These are phyloP conservation scores for Melangyna quadrimaculata DNA, from an alignment of 2,888 invertebrate species.

Conservation along the genomic window DNA sequence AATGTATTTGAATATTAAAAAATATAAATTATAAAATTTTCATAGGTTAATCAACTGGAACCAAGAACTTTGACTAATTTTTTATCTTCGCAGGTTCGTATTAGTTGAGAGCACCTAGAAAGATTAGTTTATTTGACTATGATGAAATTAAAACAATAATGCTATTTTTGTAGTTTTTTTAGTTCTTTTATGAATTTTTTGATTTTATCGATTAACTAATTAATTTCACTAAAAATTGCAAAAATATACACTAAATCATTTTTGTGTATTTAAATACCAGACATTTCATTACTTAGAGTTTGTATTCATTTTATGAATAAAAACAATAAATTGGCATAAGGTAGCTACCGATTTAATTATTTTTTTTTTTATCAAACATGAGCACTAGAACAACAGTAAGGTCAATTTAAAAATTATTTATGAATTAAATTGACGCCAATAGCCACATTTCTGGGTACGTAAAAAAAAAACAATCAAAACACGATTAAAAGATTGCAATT, in stretches of 20 bases:
- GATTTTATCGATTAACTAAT: not conserved
- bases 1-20: not conserved
- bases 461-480: not conserved
- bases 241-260: not conserved
- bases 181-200: not conserved
- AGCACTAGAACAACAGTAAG: too few species aligned
- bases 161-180: not conserved
- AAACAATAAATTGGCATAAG: too few species aligned
- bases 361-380: too few species aligned
- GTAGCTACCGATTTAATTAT: too few species aligned
- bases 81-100: conserved; percentile 31
- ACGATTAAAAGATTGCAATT: not conserved
- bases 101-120: conserved; percentile 3
- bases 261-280: not conserved
- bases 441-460: not conserved
- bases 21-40: not conserved
- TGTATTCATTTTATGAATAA: not conserved
- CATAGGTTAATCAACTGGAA: conserved; percentile 15
- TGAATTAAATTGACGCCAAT: not conserved
- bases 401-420: too few species aligned
- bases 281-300: not conserved
- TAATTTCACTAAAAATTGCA: not conserved
- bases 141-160: not conserved
- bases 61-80: conserved; percentile 32
- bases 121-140: not conserved